These are phyloP conservation scores for Ichneumon xanthorius DNA, from an alignment of 2,888 invertebrate species.

Conservation along the genomic window DNA sequence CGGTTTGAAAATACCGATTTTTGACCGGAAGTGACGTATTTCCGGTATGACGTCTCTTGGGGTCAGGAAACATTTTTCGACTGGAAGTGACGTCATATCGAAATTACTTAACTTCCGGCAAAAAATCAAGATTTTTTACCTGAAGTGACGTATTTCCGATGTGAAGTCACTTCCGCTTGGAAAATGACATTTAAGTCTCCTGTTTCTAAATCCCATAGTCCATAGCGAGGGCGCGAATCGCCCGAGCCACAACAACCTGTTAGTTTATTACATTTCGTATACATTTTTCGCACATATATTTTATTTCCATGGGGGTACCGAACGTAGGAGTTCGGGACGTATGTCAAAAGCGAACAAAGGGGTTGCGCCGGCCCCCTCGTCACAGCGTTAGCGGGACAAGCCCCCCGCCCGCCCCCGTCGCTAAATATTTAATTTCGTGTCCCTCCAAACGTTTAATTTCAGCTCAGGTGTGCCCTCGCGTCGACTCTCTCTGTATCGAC, in stretches of 20 bases:
- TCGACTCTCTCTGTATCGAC: constrained; percentile 46
- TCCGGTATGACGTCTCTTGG: too few species aligned
- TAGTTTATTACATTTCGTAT: background rate
- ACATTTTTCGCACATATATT: constrained; percentile 16
- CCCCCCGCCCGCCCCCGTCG: constrained; percentile 74
- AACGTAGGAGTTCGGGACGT: constrained; percentile 40
- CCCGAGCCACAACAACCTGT: background rate
- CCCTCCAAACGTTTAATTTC: constrained; percentile 82
- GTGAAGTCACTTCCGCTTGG: too few species aligned
- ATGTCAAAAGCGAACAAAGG: constrained; percentile 42
- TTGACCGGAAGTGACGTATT: too few species aligned
- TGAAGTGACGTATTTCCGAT: too few species aligned
- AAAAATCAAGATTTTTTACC: too few species aligned
- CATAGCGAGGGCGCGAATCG: too few species aligned
- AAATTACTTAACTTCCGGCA: too few species aligned
- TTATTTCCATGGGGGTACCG: constrained; percentile 18
- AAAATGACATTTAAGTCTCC: too few species aligned
- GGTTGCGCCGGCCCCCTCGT: constrained; percentile 55
- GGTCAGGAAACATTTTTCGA: too few species aligned
- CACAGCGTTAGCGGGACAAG: background rate
- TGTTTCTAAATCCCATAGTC: too few species aligned
- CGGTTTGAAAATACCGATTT: too few species aligned
- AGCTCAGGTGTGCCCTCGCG: constrained; percentile 79
- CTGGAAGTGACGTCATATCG: too few species aligned
- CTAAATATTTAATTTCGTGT: constrained; percentile 83